These are phyloP conservation scores for Actinemys pallida DNA, from an alignment of 2,113 vertebrate genomes.

Conservation along the genomic window DNA sequence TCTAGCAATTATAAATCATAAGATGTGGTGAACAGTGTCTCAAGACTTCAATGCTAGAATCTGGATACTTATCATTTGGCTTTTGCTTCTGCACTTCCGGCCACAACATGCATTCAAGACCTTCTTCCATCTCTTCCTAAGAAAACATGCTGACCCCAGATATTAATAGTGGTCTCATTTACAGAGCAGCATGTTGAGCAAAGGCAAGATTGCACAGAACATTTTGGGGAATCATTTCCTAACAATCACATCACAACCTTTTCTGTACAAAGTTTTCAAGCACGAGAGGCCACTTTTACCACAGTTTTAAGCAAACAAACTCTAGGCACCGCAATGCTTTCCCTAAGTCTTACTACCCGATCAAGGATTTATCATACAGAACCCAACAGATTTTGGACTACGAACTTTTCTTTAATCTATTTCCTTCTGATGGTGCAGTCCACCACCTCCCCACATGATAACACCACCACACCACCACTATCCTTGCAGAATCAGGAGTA, in stretches of 20 bases:
- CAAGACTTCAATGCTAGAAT: not conserved
- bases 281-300: not conserved
- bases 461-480: not conserved
- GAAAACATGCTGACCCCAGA: rapidly evolving
- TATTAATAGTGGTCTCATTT: not conserved
- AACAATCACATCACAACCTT: not conserved
- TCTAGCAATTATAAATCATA: not conserved
- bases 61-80: not conserved
- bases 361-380: not conserved
- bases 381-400: not conserved
- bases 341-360: not conserved
- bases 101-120: not conserved
- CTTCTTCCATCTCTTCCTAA: not conserved
- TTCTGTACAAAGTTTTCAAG: not conserved
- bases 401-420: not conserved
- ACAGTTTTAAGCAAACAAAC: not conserved
- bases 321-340: not conserved
- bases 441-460: not conserved
- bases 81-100: not conserved
- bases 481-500: slow-evolving; percentile 12
- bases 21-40: not conserved
- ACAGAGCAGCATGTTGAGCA: not conserved
- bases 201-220: not conserved
- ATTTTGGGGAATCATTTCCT: not conserved
- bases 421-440: not conserved